Evolutionary conservation across 2,888 invertebrate genomes (phyloP), one percentile per base, ranked within the genome.

Genomic region (Acronicta alni): DNA sequence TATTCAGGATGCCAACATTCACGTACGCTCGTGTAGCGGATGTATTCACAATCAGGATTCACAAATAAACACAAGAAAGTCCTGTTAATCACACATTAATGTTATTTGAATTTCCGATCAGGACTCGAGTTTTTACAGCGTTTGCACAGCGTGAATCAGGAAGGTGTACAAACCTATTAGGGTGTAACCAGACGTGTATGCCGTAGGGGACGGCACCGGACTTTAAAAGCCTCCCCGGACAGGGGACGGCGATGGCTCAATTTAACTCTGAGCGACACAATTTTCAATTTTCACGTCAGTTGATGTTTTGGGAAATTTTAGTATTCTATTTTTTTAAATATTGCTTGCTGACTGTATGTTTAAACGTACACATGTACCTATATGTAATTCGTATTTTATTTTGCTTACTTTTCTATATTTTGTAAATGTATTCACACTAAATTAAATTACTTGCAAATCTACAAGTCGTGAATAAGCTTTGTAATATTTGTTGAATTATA

Each of bases 21-120:
- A 75, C 75, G 63, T 72, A 75, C 52, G 38, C 39, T 43, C 14
- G 18, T 30, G 26, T 67, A 61, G 67, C 63, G 59, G 70, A 53
- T 42, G 54, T 61, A 61, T 51, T 51, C 15, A 8, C 46, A 55
- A 61, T 75, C 63, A 71, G 54, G 39, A 72, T 64, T 74, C 57
- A 74, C 49, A 71, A 64, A 71, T 57, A 63, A 67, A 53, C 63
- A 56, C 54, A 44, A 75, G 73, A 67, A 67, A 67, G 75, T 67
- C 48, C 70, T 54, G 63, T 67, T 74, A 60, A 53, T 54, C 47
- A 51, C 48, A 55, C 54, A 57, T 72, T 52, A 72, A 55, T 35
- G 41, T 32, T 59, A 76, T 75, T 75, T 72, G 46, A 48, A 67
- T 76, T 59, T 70, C 58, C 52, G 57, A 76, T 64, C 54, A 66